These are phyloP conservation scores for Hyposmocoma kahamanoa DNA, from an alignment of 1,140 invertebrate species.

Conservation along the genomic window DNA sequence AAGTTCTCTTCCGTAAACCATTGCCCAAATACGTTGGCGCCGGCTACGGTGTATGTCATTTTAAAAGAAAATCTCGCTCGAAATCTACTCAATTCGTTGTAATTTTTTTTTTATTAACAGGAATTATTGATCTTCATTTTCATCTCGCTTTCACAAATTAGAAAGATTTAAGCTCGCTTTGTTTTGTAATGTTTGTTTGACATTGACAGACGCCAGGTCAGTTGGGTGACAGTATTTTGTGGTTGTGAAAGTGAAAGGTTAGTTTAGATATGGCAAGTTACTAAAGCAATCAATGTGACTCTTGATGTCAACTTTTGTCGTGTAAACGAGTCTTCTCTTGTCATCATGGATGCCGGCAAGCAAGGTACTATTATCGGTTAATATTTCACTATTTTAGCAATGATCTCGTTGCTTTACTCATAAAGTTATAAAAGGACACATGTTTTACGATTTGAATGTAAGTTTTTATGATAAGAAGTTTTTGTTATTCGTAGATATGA, in stretches of 20 bases:
- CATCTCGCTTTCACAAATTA: no score
- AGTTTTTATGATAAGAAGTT: background rate
- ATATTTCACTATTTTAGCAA: background rate
- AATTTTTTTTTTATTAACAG: no score
- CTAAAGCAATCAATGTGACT: no score
- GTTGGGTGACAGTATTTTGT: no score
- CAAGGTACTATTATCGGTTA: slow-evolving; percentile 11
- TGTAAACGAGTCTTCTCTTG: background rate
- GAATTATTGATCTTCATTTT: no score
- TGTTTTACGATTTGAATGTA: background rate
- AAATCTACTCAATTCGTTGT: no score
- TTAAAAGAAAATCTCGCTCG: no score
- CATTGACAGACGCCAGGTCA: no score
- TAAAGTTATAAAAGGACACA: background rate
- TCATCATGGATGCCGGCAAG: slow-evolving; percentile 12
- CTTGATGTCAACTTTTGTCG: background rate
- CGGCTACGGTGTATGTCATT: slow-evolving; percentile 24
- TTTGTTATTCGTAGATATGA: slow-evolving; percentile 21
- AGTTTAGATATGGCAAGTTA: no score
- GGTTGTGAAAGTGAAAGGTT: no score
- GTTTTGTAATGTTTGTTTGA: no score
- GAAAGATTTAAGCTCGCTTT: no score
- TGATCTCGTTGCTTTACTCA: background rate
- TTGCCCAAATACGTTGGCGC: slow-evolving; percentile 53
- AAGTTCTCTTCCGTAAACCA: slow-evolving; percentile 35